Percentiles rank a stretch among this genome's conserved stretches.
These are phyloP conservation scores for Acanthosepion pharaonis DNA, from an alignment of 2,888 invertebrate genomes.

Conservation along the genomic window DNA sequence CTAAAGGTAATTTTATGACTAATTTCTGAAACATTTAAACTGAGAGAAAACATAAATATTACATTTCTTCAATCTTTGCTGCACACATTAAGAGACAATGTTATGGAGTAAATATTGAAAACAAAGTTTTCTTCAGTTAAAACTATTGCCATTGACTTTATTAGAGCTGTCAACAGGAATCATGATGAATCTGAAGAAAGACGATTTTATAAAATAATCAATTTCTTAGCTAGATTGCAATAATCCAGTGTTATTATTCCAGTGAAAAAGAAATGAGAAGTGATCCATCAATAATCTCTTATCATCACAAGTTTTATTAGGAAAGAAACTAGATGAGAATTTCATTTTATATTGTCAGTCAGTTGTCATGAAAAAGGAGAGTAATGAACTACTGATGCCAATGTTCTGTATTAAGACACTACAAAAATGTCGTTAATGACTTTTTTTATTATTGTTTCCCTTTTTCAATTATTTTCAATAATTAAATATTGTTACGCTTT, in stretches of 20 bases:
- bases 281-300: slow-evolving; percentile 33
- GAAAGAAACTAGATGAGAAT: background rate
- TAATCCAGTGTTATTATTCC: background rate
- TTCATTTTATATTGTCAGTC: background rate
- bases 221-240: background rate
- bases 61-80: background rate
- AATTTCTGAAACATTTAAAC: background rate
- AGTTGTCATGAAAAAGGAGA: background rate
- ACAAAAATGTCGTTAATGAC: background rate
- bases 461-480: background rate
- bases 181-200: background rate
- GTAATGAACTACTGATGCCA: background rate
- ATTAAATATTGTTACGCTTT: background rate
- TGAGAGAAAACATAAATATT: background rate
- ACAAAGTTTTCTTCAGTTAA: background rate
- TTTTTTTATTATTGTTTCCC: background rate
- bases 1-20: background rate
- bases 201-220: background rate
- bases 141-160: background rate
- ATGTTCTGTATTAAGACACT: background rate
- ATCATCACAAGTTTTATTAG: background rate
- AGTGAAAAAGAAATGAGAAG: background rate
- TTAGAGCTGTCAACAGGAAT: background rate
- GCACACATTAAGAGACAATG: background rate
- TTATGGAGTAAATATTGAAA: background rate